Conservation (phyloP, 2,888 invertebrate genomes). For the Clostera curtula region DNA sequence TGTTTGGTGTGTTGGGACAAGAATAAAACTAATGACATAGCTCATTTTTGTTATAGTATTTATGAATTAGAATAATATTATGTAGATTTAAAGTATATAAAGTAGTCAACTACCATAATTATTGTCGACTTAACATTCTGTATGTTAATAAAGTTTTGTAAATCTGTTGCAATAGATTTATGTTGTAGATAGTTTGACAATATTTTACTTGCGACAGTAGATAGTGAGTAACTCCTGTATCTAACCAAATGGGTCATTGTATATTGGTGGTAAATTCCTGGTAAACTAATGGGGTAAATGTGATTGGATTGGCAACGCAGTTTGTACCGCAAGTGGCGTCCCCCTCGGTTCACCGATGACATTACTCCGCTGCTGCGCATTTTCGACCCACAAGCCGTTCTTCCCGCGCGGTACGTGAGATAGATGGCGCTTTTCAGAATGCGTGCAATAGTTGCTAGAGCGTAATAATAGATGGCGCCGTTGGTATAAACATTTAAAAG, state of each 20-base stretch:
- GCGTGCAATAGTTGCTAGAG: constrained; percentile 44
- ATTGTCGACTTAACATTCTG: constrained; percentile 15
- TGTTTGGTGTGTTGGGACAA: too few relatives aligned
- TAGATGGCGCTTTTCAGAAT: constrained; percentile 62
- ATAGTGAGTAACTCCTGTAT: constrained; percentile 31
- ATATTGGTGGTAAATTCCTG: constrained; percentile 22
- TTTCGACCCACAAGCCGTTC: constrained; percentile 82
- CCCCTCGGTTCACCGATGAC: constrained; percentile 86
- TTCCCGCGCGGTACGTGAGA: constrained; percentile 67
- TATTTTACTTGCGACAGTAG: constrained; percentile 18
- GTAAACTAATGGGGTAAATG: constrained; percentile 35
- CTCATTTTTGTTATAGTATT: too few relatives aligned
- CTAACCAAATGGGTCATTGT: constrained; percentile 29
- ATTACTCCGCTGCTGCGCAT: constrained; percentile 85
- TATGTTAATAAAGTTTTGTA: constrained; percentile 15
- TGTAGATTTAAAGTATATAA: too few relatives aligned
- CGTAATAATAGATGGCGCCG: constrained; percentile 51
- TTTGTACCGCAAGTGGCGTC: constrained; percentile 88
- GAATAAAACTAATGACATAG: too few relatives aligned
- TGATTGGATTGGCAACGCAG: constrained; percentile 67
- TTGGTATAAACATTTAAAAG: constrained; percentile 19
- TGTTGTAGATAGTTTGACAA: constrained; percentile 27
- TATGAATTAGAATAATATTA: too few relatives aligned
- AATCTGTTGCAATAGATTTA: constrained; percentile 19
- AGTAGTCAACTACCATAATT: constrained; percentile 17